These are phyloP conservation scores for Pogonognathellus flavescens DNA, from an alignment of 1,140 invertebrate genomes.

Conservation along the genomic window DNA sequence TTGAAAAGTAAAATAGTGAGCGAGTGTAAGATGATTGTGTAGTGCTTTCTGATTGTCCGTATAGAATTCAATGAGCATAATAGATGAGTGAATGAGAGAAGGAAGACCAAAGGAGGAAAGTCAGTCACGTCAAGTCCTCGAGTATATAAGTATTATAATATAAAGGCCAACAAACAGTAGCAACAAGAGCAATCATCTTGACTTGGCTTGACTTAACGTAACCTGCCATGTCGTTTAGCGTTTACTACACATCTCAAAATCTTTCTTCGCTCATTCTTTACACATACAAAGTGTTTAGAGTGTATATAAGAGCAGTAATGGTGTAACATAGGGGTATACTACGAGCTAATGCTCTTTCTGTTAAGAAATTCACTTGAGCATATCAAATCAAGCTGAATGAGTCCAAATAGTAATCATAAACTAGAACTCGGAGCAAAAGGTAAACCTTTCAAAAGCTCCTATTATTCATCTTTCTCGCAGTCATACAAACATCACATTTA, in stretches of 20 bases:
- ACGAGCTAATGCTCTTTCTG: background rate
- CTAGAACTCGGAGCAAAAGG: constrained; percentile 18
- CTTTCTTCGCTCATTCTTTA: background rate
- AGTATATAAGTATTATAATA: background rate
- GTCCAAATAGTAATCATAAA: constrained; percentile 27
- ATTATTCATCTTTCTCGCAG: background rate
- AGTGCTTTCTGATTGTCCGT: background rate
- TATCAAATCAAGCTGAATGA: constrained; percentile 40
- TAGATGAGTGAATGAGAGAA: constrained; percentile 10
- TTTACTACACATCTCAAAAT: background rate
- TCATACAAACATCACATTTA: background rate
- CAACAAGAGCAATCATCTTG: constrained; percentile 33
- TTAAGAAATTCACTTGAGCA: constrained; percentile 24
- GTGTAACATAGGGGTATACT: no score
- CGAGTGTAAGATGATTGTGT: background rate
- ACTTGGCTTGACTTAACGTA: background rate
- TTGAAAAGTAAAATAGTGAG: background rate
- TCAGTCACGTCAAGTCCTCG: constrained; percentile 11
- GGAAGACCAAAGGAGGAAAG: background rate
- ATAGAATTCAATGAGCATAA: background rate
- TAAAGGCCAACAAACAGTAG: constrained; percentile 22
- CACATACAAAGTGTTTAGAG: background rate
- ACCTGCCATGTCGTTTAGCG: constrained; percentile 4
- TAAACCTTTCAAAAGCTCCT: background rate
- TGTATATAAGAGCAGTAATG: background rate